These are phyloP conservation scores for Phaedon cochleariae DNA, from an alignment of 2,888 invertebrate genomes.

Conservation along the genomic window DNA sequence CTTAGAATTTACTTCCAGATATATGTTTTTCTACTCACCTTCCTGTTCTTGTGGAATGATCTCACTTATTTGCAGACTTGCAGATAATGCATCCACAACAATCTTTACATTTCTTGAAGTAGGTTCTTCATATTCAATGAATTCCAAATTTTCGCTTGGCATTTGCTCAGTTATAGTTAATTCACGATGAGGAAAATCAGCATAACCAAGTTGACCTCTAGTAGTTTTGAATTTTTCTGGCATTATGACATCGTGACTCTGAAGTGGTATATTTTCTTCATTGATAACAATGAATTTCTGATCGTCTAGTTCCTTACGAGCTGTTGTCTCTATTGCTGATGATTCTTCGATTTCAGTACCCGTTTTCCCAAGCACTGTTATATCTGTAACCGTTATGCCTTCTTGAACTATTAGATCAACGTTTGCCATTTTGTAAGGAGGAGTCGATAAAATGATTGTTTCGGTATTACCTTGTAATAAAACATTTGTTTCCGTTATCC, in stretches of 20 bases:
- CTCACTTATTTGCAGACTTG: constrained; percentile 62
- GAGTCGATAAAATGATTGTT: constrained; percentile 42
- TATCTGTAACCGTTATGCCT: constrained; percentile 59
- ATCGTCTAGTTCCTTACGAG: constrained; percentile 58
- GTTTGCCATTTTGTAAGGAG: constrained; percentile 52
- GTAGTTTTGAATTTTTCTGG: constrained; percentile 47
- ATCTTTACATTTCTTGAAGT: constrained; percentile 61
- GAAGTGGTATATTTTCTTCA: constrained; percentile 57
- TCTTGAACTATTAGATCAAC: constrained; percentile 54
- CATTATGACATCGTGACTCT: constrained; percentile 54
- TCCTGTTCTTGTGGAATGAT: constrained; percentile 62
- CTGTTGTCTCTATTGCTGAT: constrained; percentile 61
- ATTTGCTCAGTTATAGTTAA: constrained; percentile 64
- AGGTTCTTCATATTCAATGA: constrained; percentile 60
- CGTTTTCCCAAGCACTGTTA: constrained; percentile 55
- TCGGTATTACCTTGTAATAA: constrained; percentile 49
- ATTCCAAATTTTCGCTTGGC: constrained; percentile 63
- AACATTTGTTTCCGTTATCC: constrained; percentile 55
- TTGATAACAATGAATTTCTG: constrained; percentile 61
- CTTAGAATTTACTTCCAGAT: constrained; percentile 22
- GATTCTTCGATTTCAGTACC: constrained; percentile 59
- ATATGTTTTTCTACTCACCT: constrained; percentile 61
- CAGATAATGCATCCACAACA: constrained; percentile 56
- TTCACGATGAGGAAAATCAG: constrained; percentile 57
- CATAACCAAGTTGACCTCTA: constrained; percentile 47